phyloP scores from a whole-genome alignment of 1,140 invertebrate species.

The Hydropsyche tenuis region DNA sequence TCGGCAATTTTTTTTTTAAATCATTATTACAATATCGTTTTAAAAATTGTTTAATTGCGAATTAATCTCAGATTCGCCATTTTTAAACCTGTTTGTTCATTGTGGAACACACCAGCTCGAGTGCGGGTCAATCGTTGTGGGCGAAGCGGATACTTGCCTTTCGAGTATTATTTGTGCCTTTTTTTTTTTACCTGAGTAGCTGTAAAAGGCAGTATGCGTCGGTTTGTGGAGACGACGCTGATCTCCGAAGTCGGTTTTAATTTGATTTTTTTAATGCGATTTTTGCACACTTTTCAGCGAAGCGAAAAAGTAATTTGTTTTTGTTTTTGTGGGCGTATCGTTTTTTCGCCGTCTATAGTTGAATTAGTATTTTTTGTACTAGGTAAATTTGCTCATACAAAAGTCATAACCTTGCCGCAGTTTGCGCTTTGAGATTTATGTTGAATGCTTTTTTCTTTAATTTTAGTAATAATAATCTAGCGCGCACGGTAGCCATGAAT shows the following conservation, averaged over 20 bases:
- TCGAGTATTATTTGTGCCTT: not conserved
- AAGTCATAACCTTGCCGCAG: constrained; percentile 20
- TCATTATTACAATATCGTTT: not conserved
- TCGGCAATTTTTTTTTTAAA: not conserved
- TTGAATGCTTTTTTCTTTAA: constrained; percentile 11
- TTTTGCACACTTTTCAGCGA: not conserved
- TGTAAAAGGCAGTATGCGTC: constrained; percentile 10
- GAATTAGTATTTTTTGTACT: constrained; percentile 8
- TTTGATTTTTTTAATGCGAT: not conserved
- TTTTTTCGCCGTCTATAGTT: not conserved
- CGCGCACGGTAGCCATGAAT: not conserved
- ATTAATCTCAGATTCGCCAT: not conserved
- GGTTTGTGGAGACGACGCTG: not conserved
- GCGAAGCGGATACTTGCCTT: constrained; percentile 16
- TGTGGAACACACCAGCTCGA: constrained; percentile 13
- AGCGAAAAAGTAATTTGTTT: constrained; percentile 10
- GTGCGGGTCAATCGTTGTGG: constrained; percentile 11
- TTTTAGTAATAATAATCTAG: not conserved
- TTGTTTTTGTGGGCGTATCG: not conserved
- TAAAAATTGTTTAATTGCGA: constrained; percentile 10
- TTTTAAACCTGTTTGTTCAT: constrained; percentile 8
- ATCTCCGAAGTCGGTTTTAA: not conserved
- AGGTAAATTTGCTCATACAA: not conserved
- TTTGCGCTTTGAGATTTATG: not conserved
- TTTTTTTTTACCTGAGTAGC: not conserved